These are phyloP conservation scores for Trematocara nigrifrons DNA, from an alignment of 2,113 vertebrate species.

Conservation along the genomic window DNA sequence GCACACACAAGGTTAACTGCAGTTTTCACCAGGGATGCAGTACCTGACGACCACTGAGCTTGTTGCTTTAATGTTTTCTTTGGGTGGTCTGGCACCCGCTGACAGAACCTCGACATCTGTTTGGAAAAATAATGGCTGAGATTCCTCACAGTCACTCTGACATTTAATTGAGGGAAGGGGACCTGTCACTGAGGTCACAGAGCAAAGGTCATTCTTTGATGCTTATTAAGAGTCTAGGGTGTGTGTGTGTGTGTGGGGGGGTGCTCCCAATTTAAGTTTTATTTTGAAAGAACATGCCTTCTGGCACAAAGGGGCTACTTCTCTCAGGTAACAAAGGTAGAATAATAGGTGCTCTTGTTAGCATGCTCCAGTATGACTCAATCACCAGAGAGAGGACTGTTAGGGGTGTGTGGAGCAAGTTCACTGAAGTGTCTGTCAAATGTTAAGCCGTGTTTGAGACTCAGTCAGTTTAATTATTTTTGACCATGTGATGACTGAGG, in stretches of 20 bases:
- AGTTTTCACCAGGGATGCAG: background rate
- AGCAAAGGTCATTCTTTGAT: slow-evolving; percentile 53
- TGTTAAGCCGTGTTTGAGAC: background rate
- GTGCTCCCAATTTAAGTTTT: slow-evolving; percentile 3
- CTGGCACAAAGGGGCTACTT: background rate
- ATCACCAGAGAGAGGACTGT: background rate
- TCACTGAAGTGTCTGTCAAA: background rate
- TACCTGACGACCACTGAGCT: slow-evolving; percentile 29
- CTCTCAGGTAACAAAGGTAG: background rate
- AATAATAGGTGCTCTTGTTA: background rate
- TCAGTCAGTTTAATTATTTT: background rate
- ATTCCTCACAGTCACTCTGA: slow-evolving; percentile 41
- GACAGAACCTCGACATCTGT: slow-evolving; percentile 28
- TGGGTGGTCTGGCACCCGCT: slow-evolving; percentile 47
- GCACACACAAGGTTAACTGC: background rate
- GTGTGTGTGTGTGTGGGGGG: background rate
- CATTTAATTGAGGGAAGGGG: slow-evolving; percentile 36
- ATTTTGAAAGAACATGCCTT: slow-evolving; percentile 6
- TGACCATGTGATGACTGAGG: background rate
- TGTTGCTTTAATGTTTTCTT: background rate
- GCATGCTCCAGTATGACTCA: background rate
- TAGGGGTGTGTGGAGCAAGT: background rate
- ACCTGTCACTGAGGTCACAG: slow-evolving; percentile 33
- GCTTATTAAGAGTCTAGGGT: slow-evolving; percentile 8
- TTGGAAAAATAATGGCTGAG: slow-evolving; percentile 28